Base-by-base conservation (phyloP, 37 sponge, comb jelly and placozoan species). In the Petrosia ficiformis region DNA sequence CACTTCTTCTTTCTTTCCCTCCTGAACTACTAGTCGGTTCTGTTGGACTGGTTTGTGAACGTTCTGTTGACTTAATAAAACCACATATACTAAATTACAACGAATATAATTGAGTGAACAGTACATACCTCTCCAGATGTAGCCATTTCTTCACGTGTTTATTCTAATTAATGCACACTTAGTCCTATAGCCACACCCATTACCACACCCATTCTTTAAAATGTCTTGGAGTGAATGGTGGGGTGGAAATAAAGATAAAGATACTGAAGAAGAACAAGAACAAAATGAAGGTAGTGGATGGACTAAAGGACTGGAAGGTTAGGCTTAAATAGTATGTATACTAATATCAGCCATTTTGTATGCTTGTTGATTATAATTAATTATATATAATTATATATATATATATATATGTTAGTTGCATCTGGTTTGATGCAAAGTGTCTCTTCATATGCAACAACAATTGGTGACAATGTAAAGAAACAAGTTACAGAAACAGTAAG, bases 381-480 rank as follows among this genome's bases (percentile, higher is more conserved):
- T n/a, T n/a, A n/a, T n/a, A n/a, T n/a, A n/a, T n/a, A n/a, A n/a
- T n/a, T n/a, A n/a, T 48, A 48, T 48, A 19, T 19, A 19, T 48
- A 48, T 48, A 19, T 19, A 19, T 48, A 48, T 48, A 24, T 28
- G 42, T 29, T 16, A 44, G 56, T 21, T 61, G 65, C 66, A 37
- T 33, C 52, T 38, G 72, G 75, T 65, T 65, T 58, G 61, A 30
- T 85, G 31, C 67, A 72, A 6, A 71, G 34, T 39, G 86, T 85
- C 44, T 58, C 40, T 34, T 74, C 48, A 52, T 85, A 85, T 68
- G 91, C 91, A 30, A 68, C 56, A 33, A 69, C 74, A 16, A 19
- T 90, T 26, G 57, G 32, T n/a, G 87, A 87, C 36, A 81, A 42
- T 59, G 82, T 81, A 42, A 69, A 66, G 30, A 80, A 3, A 14